Conservation (phyloP, 2,888 invertebrate genomes). For the Drosophila colorata region DNA sequence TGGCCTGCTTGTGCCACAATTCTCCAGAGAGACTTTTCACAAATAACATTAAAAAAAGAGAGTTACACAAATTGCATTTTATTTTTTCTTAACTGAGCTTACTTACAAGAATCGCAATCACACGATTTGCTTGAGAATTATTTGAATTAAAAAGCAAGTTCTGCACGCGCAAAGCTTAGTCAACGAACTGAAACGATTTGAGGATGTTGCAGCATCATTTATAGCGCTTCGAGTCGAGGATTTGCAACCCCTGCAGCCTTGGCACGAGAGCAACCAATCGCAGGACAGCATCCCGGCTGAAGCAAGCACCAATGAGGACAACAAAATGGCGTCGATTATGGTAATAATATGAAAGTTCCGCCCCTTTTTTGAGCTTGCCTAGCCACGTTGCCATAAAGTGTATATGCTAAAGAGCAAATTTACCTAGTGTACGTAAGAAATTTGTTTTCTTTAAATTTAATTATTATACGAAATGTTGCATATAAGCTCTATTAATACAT, state of each 20-base stretch:
- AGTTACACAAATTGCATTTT: constrained; percentile 1
- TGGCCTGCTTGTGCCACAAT: not conserved
- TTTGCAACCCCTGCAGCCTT: constrained; percentile 40
- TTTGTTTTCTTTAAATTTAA: too few species aligned
- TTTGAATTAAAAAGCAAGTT: constrained; percentile 3
- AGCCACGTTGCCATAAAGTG: too few species aligned
- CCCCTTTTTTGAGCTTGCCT: constrained; percentile 1
- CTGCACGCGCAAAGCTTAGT: constrained; percentile 47
- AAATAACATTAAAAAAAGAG: constrained; percentile 20
- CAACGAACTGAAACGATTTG: constrained; percentile 59
- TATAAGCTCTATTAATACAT: not conserved
- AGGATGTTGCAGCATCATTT: constrained; percentile 75
- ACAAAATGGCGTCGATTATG: constrained; percentile 63
- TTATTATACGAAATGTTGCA: not conserved
- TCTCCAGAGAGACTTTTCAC: not conserved
- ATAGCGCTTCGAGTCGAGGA: constrained; percentile 47
- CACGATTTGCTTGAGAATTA: constrained; percentile 11
- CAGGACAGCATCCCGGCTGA: constrained; percentile 16
- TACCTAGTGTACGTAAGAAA: too few species aligned
- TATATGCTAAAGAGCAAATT: too few species aligned
- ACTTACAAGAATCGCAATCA: constrained; percentile 45
- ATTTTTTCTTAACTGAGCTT: not conserved
- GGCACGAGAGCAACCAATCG: constrained; percentile 47
- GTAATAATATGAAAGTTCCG: not conserved
- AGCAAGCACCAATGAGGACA: constrained; percentile 44